phyloP scores from a whole-genome alignment of 92 coral and sea anemone genomes.

The Ricordea florida region DNA sequence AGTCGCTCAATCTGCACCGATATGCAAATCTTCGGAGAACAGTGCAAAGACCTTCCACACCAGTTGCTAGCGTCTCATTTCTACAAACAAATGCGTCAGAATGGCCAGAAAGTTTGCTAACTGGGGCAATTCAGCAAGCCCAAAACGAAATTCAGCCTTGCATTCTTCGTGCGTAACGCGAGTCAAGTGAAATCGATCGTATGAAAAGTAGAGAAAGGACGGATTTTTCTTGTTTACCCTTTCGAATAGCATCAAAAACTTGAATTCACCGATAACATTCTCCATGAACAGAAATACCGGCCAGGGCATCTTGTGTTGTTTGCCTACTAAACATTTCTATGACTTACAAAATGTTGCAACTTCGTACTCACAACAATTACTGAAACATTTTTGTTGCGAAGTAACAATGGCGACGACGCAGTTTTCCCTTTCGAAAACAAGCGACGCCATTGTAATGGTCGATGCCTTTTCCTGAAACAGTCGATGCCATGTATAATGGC shows the following conservation, averaged over 20 bases:
- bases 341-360: too few species aligned
- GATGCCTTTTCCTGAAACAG: too few species aligned
- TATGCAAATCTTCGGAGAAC: slow-evolving; percentile 40
- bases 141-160: slow-evolving; percentile 24
- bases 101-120: slow-evolving; percentile 19
- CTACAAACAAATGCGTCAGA: slow-evolving; percentile 17
- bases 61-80: slow-evolving; percentile 33
- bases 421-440: too few species aligned
- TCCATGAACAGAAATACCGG: too few species aligned
- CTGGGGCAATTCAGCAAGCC: slow-evolving; percentile 28
- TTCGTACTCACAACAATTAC: too few species aligned
- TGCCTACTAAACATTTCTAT: too few species aligned
- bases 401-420: too few species aligned
- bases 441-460: too few species aligned
- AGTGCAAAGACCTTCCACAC: slow-evolving; percentile 41
- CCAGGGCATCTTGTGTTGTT: too few species aligned
- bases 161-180: slow-evolving; percentile 23
- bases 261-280: slow-evolving; percentile 11
- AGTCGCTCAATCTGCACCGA: slow-evolving; percentile 34
- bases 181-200: slow-evolving; percentile 5
- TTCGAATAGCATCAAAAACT: slow-evolving; percentile 13
- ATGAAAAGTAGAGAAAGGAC: slow-evolving; percentile 1
- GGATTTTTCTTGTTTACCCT: slow-evolving; percentile 18
- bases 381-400: too few species aligned
- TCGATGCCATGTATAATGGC: too few species aligned